Percentiles rank a stretch among this genome's conserved stretches.
Evolutionary conservation across 2,113 vertebrate genomes (phyloP).

Genomic region (Pedionomus torquatus): DNA sequence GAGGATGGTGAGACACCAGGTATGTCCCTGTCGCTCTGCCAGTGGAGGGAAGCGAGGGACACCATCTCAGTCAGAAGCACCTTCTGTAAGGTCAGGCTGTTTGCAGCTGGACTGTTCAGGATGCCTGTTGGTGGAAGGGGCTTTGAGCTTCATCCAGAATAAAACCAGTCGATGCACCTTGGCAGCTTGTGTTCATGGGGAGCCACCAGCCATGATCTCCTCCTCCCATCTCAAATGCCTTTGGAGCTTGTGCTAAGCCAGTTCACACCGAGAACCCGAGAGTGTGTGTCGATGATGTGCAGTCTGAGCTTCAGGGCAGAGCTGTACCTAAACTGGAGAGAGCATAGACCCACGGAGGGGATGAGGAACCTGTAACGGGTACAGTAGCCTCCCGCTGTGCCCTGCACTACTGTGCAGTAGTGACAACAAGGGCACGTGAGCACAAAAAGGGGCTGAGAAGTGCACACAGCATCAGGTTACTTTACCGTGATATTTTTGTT

Average conservation of each 20-base stretch:
- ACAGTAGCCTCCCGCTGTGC: background rate
- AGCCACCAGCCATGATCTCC: background rate
- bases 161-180: background rate
- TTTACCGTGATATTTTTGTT: background rate
- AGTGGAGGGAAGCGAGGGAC: background rate
- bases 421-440: background rate
- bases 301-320: background rate
- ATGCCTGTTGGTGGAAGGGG: background rate
- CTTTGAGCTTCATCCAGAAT: background rate
- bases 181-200: background rate
- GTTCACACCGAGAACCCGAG: rapidly evolving
- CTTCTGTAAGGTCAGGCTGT: background rate
- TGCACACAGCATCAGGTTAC: background rate
- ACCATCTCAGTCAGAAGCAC: background rate
- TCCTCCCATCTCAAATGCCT: background rate
- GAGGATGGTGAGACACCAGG: background rate
- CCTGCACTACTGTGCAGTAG: background rate
- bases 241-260: background rate
- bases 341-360: background rate
- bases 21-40: background rate
- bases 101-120: background rate
- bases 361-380: background rate
- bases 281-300: background rate
- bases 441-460: background rate
- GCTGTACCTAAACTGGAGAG: background rate